phyloP scores from a whole-genome alignment of 2,797 vertebrate genomes.

The Sylvia borin region DNA sequence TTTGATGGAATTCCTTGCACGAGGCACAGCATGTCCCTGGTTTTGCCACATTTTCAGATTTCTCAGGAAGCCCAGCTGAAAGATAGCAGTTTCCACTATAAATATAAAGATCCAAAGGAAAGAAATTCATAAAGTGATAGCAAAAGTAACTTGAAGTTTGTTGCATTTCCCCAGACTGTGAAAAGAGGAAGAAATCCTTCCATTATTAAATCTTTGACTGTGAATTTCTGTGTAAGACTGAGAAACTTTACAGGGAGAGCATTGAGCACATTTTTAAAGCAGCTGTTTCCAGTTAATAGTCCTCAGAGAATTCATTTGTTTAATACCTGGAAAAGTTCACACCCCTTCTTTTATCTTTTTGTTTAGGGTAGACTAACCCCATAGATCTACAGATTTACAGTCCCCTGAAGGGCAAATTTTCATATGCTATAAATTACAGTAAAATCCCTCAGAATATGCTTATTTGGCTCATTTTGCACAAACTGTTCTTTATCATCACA shows the following conservation, averaged over 20 bases:
- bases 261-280: slow-evolving; percentile 2
- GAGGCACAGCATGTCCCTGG: slow-evolving; percentile 88
- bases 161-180: neutral
- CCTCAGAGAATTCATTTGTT: slow-evolving; percentile 3
- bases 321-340: slow-evolving; percentile 50
- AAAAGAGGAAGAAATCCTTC: neutral
- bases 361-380: slow-evolving; percentile 1
- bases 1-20: slow-evolving; percentile 93
- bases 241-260: neutral
- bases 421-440: slow-evolving; percentile 18
- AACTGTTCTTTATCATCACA: neutral
- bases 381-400: slow-evolving; percentile 33
- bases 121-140: neutral
- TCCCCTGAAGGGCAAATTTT: neutral
- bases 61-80: slow-evolving; percentile 83
- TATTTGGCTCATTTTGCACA: neutral
- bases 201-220: neutral
- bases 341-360: slow-evolving; percentile 31
- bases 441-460: neutral
- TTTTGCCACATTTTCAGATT: slow-evolving; percentile 86
- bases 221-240: neutral
- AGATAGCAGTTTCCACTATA: slow-evolving; percentile 42
- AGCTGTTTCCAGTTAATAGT: slow-evolving; percentile 57
- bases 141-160: neutral
- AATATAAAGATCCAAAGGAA: neutral